Evolutionary conservation across 2,113 vertebrate species (phyloP), one percentile per base, ranked within the genome.

Genomic region (Pangasianodon hypophthalmus): DNA sequence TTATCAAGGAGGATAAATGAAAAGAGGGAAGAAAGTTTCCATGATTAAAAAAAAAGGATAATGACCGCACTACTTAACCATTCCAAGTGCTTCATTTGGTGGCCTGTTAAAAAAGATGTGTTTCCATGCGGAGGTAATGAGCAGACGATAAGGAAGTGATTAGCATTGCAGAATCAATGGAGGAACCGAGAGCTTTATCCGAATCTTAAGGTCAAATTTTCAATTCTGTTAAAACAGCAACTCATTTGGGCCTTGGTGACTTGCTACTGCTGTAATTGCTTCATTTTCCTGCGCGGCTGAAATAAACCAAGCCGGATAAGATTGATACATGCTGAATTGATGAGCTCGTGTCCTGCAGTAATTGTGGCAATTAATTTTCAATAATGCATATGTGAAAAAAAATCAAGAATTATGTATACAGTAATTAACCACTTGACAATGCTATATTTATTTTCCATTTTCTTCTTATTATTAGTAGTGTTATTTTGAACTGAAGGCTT

Each of bases 241-340:
- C 87, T 80, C 71, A 73, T 62, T 85, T 89, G 58, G 71, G 87
- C 86, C 62, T 62, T 6, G 48, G 32, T 46, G 85, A 84, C 73
- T 52, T 84, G 46, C 84, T 88, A 52, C 86, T 52, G 48, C 67
- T 50, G 85, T 92, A 89, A 92, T 90, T 90, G 75, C 88, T 88
- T 86, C 87, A 87, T 91, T 90, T 90, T 89, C 79, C 82, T 37
- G 58, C 80, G 80, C 44, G 91, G 91, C 82, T 84, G 88, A 64
- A 90, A 82, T 77, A 91, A 92, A 92, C 90, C 41, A 19, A 80
- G 91, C 73, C 89, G 87, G 91, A 89, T 93, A 92, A 89, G 82
- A 44, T 84, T n/a, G 89, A 87, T 91, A 69, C 41, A 84, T 92
- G 84, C 85, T 46, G 87, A 92, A 88, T 85, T 84, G 91, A 91